phyloP scores from a whole-genome alignment of 2,888 invertebrate species.

The Xylophagus ater region DNA sequence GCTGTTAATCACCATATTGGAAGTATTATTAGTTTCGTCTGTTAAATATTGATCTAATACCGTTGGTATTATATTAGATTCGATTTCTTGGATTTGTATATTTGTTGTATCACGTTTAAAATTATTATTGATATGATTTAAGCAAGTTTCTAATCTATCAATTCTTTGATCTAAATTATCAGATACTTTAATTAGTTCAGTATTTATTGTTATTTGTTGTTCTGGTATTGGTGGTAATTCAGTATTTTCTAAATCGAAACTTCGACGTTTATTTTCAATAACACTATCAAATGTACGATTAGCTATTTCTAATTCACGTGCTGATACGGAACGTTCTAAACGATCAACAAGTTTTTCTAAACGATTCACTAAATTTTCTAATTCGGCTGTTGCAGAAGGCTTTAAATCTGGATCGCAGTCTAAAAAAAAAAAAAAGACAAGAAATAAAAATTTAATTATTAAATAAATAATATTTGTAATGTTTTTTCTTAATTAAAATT shows the following conservation, averaged over 20 bases:
- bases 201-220: neutral
- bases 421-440: constrained; percentile 21
- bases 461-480: neutral
- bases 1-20: constrained; percentile 61
- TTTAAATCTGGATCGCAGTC: constrained; percentile 43
- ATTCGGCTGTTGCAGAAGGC: constrained; percentile 45
- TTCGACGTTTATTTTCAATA: constrained; percentile 24
- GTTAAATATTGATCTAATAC: constrained; percentile 26
- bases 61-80: constrained; percentile 29
- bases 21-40: constrained; percentile 13
- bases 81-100: too few species aligned
- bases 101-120: constrained; percentile 18
- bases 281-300: constrained; percentile 28
- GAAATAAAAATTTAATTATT: constrained; percentile 1
- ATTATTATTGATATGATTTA: constrained; percentile 27
- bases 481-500: constrained; percentile 3
- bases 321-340: constrained; percentile 47
- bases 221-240: constrained; percentile 25
- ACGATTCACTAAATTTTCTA: constrained; percentile 59
- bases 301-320: constrained; percentile 29
- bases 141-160: constrained; percentile 25
- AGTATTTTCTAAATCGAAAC: constrained; percentile 26
- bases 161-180: constrained; percentile 21
- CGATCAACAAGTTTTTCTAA: constrained; percentile 64
- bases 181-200: too few species aligned